These are phyloP conservation scores for Zaprionus ghesquierei DNA, from an alignment of 1,140 invertebrate genomes.

Conservation along the genomic window DNA sequence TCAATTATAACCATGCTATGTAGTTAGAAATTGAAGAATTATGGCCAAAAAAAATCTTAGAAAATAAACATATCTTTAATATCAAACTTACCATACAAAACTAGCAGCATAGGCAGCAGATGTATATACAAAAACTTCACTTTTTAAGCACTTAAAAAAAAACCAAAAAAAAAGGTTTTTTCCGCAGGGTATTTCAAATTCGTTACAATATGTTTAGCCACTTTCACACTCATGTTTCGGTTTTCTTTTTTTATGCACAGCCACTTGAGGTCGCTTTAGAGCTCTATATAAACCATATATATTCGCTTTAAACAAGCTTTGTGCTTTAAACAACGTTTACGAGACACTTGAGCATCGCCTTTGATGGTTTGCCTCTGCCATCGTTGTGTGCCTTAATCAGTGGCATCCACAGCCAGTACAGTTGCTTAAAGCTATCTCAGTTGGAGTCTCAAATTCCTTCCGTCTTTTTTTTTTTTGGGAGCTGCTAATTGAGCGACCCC, in stretches of 20 bases:
- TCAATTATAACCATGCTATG: too few relatives aligned
- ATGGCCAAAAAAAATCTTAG: too few relatives aligned
- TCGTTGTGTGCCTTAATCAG: conserved; percentile 24
- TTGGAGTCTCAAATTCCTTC: too few relatives aligned
- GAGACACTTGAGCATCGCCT: conserved; percentile 33
- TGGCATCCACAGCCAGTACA: conserved; percentile 4
- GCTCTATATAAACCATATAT: conserved; percentile 31
- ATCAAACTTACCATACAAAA: not conserved
- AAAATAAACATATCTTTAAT: too few relatives aligned
- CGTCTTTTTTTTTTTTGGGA: not conserved
- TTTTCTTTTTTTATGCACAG: conserved; percentile 18
- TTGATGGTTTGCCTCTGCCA: conserved; percentile 35
- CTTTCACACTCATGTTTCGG: too few relatives aligned
- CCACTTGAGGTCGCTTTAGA: conserved; percentile 34
- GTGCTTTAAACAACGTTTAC: conserved; percentile 43
- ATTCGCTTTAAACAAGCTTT: conserved; percentile 25
- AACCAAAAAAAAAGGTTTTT: too few relatives aligned
- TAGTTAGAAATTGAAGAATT: too few relatives aligned
- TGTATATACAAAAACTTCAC: too few relatives aligned
- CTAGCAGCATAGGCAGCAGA: not conserved
- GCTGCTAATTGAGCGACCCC: conserved; percentile 24
- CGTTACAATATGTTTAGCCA: not conserved
- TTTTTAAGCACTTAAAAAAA: too few relatives aligned
- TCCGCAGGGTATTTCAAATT: not conserved
- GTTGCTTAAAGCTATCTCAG: too few relatives aligned